Base-by-base conservation (phyloP, 1,140 invertebrate species). In the Ceratina calcarata region DNA sequence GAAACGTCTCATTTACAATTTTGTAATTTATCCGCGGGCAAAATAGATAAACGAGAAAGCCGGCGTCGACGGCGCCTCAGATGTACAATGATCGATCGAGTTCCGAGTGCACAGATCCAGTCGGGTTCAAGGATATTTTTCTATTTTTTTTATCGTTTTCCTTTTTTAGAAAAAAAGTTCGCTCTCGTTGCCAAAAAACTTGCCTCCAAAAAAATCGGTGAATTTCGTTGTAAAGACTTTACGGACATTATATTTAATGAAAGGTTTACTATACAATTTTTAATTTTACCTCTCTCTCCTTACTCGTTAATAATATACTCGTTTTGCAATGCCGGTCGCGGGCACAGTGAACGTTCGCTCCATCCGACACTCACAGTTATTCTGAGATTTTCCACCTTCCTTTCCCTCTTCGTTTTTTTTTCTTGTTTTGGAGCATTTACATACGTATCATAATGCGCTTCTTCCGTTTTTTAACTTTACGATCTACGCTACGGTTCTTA, bases 151-250 rank as follows among this genome's bases (percentile, higher is more conserved):
- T 45, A 51, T 66, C 27, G 37, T 58, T 58, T 18, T 18, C 8
- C 15, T 49, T 76, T 49, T 85, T 85, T 83, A 81, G 88, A 87
- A 82, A 85, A 83, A 87, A 85, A 85, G 82, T 82, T 88, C 81
- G 81, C 85, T 90, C 89, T 87, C 82, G 80, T 89, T 78, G 83
- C 86, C 82, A 87, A 88, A 87, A 88, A 86, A 89, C 78, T 81
- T 83, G 76, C 89, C 64, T 83, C 83, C 84, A 87, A 78, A 87
- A 89, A 91, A 89, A 45, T 10, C 86, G 87, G 84, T 85, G 69
- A 91, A 87, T 87, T 89, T 92, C 91, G 92, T 93, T 93, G 92
- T 93, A 90, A 91, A 89, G 89, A 91, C 92, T 87, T 91, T 90
- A 90, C 89, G 87, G 90, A 91, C 85, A 85, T 85, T 85, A 82